Conservation (phyloP, 2,797 vertebrate genomes). For the Poecile montanus region DNA sequence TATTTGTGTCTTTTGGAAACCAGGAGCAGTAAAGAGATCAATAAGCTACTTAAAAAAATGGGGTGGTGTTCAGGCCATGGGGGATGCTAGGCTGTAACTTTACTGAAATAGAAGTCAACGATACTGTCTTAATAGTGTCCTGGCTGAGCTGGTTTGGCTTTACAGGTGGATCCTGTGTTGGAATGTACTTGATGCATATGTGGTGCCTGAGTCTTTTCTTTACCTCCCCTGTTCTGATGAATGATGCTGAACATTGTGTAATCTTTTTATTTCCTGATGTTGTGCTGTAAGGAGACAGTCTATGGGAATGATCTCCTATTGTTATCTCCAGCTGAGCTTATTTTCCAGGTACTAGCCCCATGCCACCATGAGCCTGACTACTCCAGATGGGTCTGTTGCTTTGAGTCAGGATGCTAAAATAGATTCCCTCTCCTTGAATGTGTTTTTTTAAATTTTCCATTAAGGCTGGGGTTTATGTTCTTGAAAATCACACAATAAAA, state of each 20-base stretch:
- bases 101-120: background rate
- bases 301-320: background rate
- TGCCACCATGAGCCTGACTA: background rate
- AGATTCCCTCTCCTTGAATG: background rate
- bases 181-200: background rate
- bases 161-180: background rate
- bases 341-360: background rate
- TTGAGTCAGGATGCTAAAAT: background rate
- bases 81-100: background rate
- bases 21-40: background rate
- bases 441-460: background rate
- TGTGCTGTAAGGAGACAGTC: background rate
- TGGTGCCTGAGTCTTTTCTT: background rate
- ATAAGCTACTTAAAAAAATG: background rate
- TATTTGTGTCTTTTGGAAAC: background rate
- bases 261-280: background rate
- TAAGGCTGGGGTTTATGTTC: background rate
- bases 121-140: background rate
- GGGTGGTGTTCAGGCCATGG: background rate
- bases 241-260: rapidly evolving
- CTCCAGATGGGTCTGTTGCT: background rate
- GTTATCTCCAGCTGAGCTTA: background rate
- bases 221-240: rapidly evolving
- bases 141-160: background rate
- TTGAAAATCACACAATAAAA: background rate